phyloP scores from a whole-genome alignment of 2,888 invertebrate genomes.

The Cosmopolites sordidus region DNA sequence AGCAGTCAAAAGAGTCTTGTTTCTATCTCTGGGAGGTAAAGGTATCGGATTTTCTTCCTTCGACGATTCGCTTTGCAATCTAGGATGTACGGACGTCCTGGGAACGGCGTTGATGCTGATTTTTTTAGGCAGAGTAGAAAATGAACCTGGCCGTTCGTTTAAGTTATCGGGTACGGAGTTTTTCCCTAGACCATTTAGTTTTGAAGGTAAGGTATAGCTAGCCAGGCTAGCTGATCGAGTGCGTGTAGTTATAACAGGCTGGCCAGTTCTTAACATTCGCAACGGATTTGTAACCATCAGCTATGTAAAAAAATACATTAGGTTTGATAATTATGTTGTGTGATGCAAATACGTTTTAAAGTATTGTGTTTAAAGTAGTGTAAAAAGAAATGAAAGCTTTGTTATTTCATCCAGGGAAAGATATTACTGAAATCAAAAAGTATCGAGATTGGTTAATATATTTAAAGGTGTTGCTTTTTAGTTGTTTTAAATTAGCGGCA shows the following conservation, averaged over 20 bases:
- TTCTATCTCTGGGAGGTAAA: conserved; percentile 71
- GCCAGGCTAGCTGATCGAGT: conserved; percentile 40
- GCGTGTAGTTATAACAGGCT: conserved; percentile 52
- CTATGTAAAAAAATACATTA: conserved; percentile 29
- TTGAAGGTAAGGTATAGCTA: conserved; percentile 33
- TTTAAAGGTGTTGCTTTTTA: no score
- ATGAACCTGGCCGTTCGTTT: conserved; percentile 30
- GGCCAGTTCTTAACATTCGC: conserved; percentile 60
- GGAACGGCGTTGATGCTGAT: conserved; percentile 2
- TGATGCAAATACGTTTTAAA: no score
- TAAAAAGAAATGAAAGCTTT: no score
- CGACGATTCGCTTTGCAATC: conserved; percentile 5
- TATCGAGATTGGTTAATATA: no score
- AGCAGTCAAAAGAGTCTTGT: conserved; percentile 58
- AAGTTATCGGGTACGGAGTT: conserved; percentile 38
- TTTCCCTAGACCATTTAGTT: conserved; percentile 32
- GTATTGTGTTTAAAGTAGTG: no score
- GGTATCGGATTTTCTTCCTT: conserved; percentile 64
- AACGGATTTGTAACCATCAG: conserved; percentile 56
- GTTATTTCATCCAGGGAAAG: no score
- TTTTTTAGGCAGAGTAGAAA: conserved; percentile 34
- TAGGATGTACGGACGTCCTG: conserved; percentile 24
- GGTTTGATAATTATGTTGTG: no score
- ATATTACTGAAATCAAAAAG: no score
- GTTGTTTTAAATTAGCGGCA: no score